These are phyloP conservation scores for Microctonus hyperodae DNA, from an alignment of 2,888 invertebrate species.

Conservation along the genomic window DNA sequence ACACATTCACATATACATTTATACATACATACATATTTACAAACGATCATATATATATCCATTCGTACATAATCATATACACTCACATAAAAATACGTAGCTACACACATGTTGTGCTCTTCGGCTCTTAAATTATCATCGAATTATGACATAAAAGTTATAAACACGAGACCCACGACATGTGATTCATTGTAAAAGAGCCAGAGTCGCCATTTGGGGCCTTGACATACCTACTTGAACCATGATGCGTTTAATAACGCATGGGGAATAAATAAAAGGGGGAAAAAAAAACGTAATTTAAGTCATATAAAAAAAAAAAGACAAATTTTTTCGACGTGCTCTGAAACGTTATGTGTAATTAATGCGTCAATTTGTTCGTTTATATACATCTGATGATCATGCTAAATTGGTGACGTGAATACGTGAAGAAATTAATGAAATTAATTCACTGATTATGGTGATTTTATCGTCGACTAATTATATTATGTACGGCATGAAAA, in stretches of 20 bases:
- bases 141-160: neutral
- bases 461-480: slow-evolving; percentile 55
- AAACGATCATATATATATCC: neutral
- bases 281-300: slow-evolving; percentile 16
- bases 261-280: neutral
- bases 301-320: slow-evolving; percentile 22
- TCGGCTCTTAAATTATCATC: slow-evolving; percentile 1
- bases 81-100: neutral
- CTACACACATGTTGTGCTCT: slow-evolving; percentile 8
- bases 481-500: slow-evolving; percentile 52
- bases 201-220: slow-evolving; percentile 46
- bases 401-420: slow-evolving; percentile 3
- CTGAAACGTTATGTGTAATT: slow-evolving; percentile 1
- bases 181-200: slow-evolving; percentile 23
- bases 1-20: neutral
- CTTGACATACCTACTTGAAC: slow-evolving; percentile 29
- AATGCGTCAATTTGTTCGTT: slow-evolving; percentile 5
- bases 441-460: slow-evolving; percentile 40
- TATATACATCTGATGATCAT: slow-evolving; percentile 5
- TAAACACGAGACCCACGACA: slow-evolving; percentile 1
- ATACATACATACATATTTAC: neutral
- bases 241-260: slow-evolving; percentile 28
- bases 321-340: slow-evolving; percentile 18
- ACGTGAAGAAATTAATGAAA: slow-evolving; percentile 31
- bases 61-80: too few species aligned